A percentile compares a stretch with the other conserved stretches of the same genome.
phyloP scores from a whole-genome alignment of 2,113 vertebrate species.

The Anser cygnoides region DNA sequence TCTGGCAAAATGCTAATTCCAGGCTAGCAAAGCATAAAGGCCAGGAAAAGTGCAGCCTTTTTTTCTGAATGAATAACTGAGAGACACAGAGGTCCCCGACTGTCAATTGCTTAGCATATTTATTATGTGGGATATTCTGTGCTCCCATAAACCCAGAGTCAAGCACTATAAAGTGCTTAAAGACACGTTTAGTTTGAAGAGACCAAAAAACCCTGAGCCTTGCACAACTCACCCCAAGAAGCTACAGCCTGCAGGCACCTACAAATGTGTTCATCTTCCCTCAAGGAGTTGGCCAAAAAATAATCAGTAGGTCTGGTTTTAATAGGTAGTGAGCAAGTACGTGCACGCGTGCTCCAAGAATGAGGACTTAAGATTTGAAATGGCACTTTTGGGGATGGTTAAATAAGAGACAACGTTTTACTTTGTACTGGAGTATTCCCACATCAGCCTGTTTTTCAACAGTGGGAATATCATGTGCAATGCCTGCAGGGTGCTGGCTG shows the following conservation, averaged over 20 bases:
- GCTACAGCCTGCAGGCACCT: not conserved
- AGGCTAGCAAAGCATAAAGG: not conserved
- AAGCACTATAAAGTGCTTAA: not conserved
- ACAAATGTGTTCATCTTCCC: not conserved
- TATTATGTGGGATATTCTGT: not conserved
- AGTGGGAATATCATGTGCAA: not conserved
- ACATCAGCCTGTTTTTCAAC: not conserved
- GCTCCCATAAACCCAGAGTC: not conserved
- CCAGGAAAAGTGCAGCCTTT: not conserved
- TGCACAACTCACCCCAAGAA: not conserved
- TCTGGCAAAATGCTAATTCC: not conserved
- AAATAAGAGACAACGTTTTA: not conserved
- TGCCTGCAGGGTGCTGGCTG: not conserved
- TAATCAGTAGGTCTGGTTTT: not conserved
- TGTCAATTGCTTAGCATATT: not conserved
- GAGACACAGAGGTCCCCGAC: not conserved
- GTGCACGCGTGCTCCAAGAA: not conserved
- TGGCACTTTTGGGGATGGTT: not conserved
- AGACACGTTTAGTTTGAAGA: not conserved
- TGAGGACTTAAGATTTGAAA: not conserved
- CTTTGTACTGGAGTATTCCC: not conserved
- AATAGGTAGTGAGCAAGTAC: not conserved
- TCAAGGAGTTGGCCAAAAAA: not conserved
- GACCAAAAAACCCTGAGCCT: not conserved
- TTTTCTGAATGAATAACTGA: slow-evolving; percentile 5